A percentile compares a stretch with the other conserved stretches of the same genome.
Conservation (phyloP, 2,113 vertebrate genomes). For the Nycticryphes semicollaris region DNA sequence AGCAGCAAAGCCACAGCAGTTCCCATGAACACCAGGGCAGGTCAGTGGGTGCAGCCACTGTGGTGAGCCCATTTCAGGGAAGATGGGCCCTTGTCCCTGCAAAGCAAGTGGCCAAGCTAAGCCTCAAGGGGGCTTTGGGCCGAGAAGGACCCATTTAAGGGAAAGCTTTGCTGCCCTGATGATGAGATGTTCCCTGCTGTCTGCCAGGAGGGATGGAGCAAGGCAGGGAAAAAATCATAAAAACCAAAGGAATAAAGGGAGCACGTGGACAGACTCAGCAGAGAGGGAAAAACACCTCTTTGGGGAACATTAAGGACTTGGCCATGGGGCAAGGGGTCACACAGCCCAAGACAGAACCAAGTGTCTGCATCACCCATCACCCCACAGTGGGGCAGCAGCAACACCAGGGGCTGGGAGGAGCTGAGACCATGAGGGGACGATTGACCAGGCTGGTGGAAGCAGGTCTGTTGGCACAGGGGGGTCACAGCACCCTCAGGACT, state of each 20-base stretch:
- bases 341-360: not conserved
- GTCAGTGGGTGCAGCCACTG: accelerated
- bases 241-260: not conserved
- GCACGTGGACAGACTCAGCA: too few relatives aligned
- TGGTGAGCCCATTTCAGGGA: accelerated
- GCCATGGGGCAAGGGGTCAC: not conserved
- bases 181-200: too few relatives aligned
- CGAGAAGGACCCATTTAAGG: not conserved
- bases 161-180: not conserved
- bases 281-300: not conserved
- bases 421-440: too few relatives aligned
- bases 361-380: not conserved
- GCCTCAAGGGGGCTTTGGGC: accelerated
- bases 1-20: accelerated
- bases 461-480: accelerated
- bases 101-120: accelerated
- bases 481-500: not conserved
- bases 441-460: not conserved
- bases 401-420: not conserved
- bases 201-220: not conserved
- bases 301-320: accelerated
- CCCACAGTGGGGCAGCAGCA: accelerated
- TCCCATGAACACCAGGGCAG: accelerated
- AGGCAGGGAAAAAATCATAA: not conserved
- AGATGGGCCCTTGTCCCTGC: not conserved